Conservation (phyloP, 2,797 vertebrate species). For the Dryobates pubescens region DNA sequence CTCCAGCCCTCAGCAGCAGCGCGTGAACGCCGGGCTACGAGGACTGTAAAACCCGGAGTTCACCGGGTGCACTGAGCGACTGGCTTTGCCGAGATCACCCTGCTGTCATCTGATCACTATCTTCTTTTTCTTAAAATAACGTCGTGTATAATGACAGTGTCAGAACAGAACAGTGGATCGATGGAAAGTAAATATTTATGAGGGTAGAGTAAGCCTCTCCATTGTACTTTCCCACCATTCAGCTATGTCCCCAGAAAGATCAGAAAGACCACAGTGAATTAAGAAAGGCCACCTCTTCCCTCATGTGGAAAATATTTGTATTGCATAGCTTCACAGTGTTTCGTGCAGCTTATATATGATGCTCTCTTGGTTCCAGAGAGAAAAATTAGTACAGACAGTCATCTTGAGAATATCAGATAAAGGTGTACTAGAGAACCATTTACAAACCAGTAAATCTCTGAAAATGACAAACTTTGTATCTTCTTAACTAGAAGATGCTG, state of each 20-base stretch:
- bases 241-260: not conserved
- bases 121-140: constrained; percentile 41
- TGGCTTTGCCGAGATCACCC: not conserved
- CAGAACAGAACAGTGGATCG: not conserved
- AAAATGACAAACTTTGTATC: not conserved
- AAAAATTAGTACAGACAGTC: not conserved
- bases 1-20: not conserved
- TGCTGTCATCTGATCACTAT: not conserved
- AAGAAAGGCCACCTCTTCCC: constrained; percentile 52
- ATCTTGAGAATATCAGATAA: not conserved
- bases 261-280: not conserved
- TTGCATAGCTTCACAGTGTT: constrained; percentile 46
- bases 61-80: not conserved
- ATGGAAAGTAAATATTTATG: constrained; percentile 47
- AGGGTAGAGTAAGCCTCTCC: not conserved
- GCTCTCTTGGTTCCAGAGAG: not conserved
- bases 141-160: not conserved
- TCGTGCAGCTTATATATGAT: not conserved
- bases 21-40: not conserved
- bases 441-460: not conserved
- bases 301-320: constrained; percentile 63
- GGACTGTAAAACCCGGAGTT: not conserved
- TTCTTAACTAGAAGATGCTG: not conserved
- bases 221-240: not conserved
- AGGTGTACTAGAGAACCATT: not conserved